Base-by-base conservation (phyloP, 1,140 invertebrate species). In the Diorhabda sublineata region DNA sequence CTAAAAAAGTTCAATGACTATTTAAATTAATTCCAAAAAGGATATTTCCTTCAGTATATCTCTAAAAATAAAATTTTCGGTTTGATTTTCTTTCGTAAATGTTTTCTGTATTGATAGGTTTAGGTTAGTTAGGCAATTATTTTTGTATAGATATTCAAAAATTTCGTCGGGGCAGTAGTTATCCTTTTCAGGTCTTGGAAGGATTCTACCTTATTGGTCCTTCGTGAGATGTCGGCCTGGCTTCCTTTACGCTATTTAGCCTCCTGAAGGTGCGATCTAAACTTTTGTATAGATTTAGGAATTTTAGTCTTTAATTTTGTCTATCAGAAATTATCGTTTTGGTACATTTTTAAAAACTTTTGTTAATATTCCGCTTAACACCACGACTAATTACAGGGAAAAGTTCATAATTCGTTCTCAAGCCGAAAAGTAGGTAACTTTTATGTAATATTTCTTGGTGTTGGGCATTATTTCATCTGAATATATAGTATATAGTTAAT, bases 101-200 rank as follows among this genome's bases (percentile, higher is more conserved):
- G n/a, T n/a, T 52, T 3, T 52, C 47, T 52, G 47, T 52, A 52
- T 8, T 8, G 47, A 6, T 52, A 64, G 52, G 44, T 6, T 42
- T 57, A 57, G 45, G 52, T 52, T 64, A 64, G 63, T 8, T 64
- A 64, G 63, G 63, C 42, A 45, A 52, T 57, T 61, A 58, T 72
- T 69, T 75, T 74, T 74, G 61, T 70, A 70, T 75, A 73, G 70
- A 71, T 73, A 72, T 70, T 71, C 41, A 45, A 26, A 70, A 66
- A 63, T 45, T 71, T 72, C 75, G 71, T 76, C 74, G 74, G 75
- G 75, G 75, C 77, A 78, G 78, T 79, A 79, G 78, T 78, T 74
- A 71, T 77, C 71, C 73, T 75, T 79, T 79, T 78, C 77, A 79
- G 77, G 78, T 79, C 75, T 73, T 71, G 72, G 70, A 70, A 73